phyloP scores from a whole-genome alignment of 2,888 invertebrate genomes.

The Capitulum mitella region DNA sequence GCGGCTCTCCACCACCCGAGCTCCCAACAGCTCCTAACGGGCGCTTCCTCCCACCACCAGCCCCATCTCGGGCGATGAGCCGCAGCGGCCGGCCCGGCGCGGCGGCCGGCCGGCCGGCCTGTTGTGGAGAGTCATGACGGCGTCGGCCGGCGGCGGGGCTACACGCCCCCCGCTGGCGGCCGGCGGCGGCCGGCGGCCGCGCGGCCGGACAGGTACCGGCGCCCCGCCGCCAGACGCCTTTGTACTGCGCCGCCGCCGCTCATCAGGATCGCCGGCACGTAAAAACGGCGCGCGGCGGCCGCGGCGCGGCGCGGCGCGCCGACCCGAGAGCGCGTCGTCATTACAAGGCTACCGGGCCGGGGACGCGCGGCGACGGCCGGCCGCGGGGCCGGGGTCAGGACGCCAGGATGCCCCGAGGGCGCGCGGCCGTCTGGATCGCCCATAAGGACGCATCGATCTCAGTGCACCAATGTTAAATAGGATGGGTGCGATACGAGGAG shows the following conservation, averaged over 20 bases:
- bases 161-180: background rate
- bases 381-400: background rate
- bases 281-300: slow-evolving; percentile 21
- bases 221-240: background rate
- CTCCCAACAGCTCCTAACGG: too few species aligned
- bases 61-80: background rate
- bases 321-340: background rate
- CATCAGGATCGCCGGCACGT: slow-evolving; percentile 6
- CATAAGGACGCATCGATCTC: too few species aligned
- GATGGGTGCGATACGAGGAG: too few species aligned
- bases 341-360: slow-evolving; percentile 11
- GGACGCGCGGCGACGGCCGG: background rate
- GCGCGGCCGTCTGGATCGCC: too few species aligned
- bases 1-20: too few species aligned
- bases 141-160: background rate
- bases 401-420: too few species aligned
- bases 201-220: background rate
- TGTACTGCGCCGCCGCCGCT: slow-evolving; percentile 11
- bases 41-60: too few species aligned
- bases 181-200: background rate
- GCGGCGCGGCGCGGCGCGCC: background rate
- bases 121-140: background rate
- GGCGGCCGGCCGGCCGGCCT: background rate
- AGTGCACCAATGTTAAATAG: too few species aligned
- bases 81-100: background rate